Evolutionary conservation across 2,797 vertebrate genomes (phyloP).

Genomic region (Artibeus lituratus): DNA sequence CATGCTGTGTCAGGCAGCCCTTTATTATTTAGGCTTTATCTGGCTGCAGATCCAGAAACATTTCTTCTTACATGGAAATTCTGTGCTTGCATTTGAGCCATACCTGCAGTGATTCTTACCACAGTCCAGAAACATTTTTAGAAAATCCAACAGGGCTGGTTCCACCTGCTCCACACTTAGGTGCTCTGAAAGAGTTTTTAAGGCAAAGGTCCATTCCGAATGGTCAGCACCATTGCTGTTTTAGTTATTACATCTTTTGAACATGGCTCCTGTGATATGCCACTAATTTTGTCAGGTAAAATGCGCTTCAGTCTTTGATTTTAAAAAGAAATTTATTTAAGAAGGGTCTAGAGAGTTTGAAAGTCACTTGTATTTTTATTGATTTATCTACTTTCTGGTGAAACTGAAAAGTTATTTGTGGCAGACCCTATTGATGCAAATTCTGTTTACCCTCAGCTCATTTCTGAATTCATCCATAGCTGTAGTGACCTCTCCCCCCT

Average conservation of each 20-base stretch:
- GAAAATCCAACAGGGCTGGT: background rate
- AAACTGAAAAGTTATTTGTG: background rate
- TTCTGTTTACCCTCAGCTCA: background rate
- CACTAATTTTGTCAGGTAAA: background rate
- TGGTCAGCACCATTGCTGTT: background rate
- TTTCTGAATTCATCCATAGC: background rate
- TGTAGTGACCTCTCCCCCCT: background rate
- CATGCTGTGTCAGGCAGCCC: background rate
- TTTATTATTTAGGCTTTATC: background rate
- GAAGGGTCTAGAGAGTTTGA: constrained; percentile 1
- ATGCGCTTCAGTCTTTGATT: background rate
- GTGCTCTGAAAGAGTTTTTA: background rate
- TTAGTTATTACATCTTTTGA: background rate
- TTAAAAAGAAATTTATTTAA: background rate
- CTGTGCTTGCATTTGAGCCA: background rate
- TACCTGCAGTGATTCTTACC: background rate
- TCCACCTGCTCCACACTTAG: background rate
- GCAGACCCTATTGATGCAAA: background rate
- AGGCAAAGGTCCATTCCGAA: background rate
- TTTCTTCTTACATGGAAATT: background rate
- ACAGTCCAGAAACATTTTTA: background rate
- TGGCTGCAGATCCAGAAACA: background rate
- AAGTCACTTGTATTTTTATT: constrained; percentile 8
- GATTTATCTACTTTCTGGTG: background rate
- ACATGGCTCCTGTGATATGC: background rate